phyloP scores from a whole-genome alignment of 1,140 invertebrate genomes.

The Phymorhynchus buccinoides region DNA sequence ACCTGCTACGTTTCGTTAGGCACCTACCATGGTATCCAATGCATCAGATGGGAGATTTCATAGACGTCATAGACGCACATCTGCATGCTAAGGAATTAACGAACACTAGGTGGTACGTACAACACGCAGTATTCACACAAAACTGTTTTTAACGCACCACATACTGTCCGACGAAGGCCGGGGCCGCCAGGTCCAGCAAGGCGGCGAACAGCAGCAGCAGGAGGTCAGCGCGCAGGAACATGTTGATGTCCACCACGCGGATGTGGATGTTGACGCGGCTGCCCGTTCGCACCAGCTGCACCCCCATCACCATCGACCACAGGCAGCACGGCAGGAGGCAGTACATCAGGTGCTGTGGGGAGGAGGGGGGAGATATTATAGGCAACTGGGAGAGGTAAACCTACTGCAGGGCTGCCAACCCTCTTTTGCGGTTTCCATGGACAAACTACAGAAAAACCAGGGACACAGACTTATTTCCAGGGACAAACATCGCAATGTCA shows the following conservation, averaged over 20 bases:
- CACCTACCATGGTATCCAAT: too few relatives aligned
- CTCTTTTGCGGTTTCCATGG: too few relatives aligned
- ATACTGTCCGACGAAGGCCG: not conserved
- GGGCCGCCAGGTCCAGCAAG: not conserved
- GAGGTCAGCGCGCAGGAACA: not conserved
- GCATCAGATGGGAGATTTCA: too few relatives aligned
- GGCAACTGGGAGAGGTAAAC: not conserved
- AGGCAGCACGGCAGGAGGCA: constrained; percentile 5
- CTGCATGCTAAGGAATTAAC: too few relatives aligned
- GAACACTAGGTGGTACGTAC: too few relatives aligned
- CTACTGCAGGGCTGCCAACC: too few relatives aligned
- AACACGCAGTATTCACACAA: too few relatives aligned
- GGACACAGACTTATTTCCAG: too few relatives aligned
- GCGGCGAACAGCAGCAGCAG: not conserved
- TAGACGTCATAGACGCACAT: too few relatives aligned
- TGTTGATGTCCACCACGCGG: constrained; percentile 26
- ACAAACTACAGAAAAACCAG: too few relatives aligned
- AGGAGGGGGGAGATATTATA: not conserved
- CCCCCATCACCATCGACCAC: constrained; percentile 25
- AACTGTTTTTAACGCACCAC: constrained; percentile 1
- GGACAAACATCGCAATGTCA: too few relatives aligned
- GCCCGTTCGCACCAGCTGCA: constrained; percentile 15
- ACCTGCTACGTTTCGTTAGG: too few relatives aligned
- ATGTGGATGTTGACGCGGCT: constrained; percentile 27
- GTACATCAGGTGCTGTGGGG: constrained; percentile 19